These are phyloP conservation scores for Dendrocincla tyrannina DNA, from an alignment of 2,797 vertebrate genomes.

Conservation along the genomic window DNA sequence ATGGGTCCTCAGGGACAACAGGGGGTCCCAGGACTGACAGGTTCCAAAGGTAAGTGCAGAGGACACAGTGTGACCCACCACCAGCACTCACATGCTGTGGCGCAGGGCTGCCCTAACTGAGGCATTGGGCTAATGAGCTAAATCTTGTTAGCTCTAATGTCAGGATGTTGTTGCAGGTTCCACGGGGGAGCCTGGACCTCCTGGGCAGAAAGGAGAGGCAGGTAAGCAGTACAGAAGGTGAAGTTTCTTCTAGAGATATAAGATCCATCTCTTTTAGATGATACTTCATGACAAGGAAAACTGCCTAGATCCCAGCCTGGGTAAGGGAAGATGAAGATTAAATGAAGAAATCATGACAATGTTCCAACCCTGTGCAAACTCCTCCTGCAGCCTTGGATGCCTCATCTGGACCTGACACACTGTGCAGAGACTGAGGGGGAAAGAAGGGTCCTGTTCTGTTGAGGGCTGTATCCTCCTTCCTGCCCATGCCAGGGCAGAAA, in stretches of 20 bases:
- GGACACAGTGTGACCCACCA: background rate
- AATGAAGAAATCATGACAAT: background rate
- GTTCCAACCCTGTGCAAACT: background rate
- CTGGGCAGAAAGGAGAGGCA: constrained; percentile 51
- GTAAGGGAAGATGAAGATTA: background rate
- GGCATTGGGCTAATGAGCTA: background rate
- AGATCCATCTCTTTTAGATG: background rate
- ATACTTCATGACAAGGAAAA: background rate
- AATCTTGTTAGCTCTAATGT: background rate
- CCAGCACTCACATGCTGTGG: accelerated
- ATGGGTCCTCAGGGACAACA: background rate
- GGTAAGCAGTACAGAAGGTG: constrained; percentile 29
- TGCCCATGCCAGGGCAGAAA: background rate
- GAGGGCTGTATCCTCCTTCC: background rate
- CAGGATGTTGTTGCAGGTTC: constrained; percentile 26
- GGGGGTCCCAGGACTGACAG: background rate
- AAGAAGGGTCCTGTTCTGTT: background rate
- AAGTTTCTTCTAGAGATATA: background rate
- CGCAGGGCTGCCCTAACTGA: background rate
- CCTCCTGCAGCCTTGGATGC: background rate
- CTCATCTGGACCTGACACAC: background rate
- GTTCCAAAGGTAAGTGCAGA: background rate
- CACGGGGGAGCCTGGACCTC: background rate
- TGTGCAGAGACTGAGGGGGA: background rate
- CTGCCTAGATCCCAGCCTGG: background rate